A percentile compares a stretch with the other conserved stretches of the same genome.
Conservation (phyloP, 1,140 invertebrate genomes). For the Atta texana region DNA sequence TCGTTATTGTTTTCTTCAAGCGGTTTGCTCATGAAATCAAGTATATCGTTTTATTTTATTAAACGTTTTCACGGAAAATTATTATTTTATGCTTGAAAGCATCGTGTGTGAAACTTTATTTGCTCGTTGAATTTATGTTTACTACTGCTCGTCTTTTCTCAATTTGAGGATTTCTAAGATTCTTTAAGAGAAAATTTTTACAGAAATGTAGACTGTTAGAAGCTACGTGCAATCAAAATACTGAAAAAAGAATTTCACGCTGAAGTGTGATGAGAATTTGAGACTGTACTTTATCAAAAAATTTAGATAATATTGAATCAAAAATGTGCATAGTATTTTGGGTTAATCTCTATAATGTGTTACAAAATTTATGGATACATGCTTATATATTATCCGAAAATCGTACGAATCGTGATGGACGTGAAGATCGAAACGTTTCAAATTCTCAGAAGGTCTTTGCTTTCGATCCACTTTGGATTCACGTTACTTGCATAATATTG, state of each 20-base stretch:
- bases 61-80: neutral
- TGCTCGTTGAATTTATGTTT: neutral
- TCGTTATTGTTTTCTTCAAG: constrained; percentile 17
- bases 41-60: neutral
- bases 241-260: neutral
- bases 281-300: neutral
- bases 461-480: neutral
- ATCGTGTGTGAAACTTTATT: neutral
- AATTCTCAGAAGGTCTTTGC: neutral
- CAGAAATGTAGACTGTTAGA: neutral
- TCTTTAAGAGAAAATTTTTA: neutral
- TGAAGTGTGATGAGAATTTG: neutral
- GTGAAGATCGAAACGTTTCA: neutral
- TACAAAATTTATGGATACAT: neutral
- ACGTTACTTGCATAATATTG: neutral
- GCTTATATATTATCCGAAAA: constrained; percentile 3
- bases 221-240: neutral
- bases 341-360: neutral
- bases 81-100: neutral
- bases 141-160: neutral
- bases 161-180: neutral
- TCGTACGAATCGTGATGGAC: neutral
- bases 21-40: neutral
- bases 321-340: neutral
- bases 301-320: neutral